These are phyloP conservation scores for Leptura quadrifasciata DNA, from an alignment of 2,888 invertebrate genomes.

Conservation along the genomic window DNA sequence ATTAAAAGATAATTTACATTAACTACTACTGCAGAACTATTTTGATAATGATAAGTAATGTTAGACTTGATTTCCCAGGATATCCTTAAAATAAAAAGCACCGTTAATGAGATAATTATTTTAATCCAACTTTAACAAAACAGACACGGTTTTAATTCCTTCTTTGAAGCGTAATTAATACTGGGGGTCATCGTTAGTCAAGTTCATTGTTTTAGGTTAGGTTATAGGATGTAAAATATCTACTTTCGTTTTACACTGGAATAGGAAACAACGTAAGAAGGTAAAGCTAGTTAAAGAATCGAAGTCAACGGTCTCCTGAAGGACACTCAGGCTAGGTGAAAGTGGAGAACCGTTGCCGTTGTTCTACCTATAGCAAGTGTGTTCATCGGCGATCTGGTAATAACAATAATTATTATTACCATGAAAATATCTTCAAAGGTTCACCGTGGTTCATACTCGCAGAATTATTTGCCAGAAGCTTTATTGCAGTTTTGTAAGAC, in stretches of 20 bases:
- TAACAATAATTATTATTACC: conserved; percentile 7
- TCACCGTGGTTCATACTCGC: too few relatives aligned
- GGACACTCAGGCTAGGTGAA: conserved; percentile 54
- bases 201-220: conserved; percentile 16
- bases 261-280: conserved; percentile 37
- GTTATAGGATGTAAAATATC: conserved; percentile 15
- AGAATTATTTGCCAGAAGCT: background rate
- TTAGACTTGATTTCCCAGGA: background rate
- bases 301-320: conserved; percentile 56
- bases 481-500: background rate
- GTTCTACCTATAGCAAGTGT: conserved; percentile 31
- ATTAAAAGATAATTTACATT: background rate
- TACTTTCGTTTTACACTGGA: conserved; percentile 25
- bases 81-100: background rate
- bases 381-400: conserved; percentile 20
- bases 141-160: background rate
- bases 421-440: background rate
- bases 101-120: background rate
- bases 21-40: background rate
- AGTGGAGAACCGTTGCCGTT: conserved; percentile 44
- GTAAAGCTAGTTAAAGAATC: conserved; percentile 16
- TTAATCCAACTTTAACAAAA: background rate
- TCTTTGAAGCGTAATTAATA: background rate
- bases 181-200: background rate
- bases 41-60: background rate